Evolutionary conservation across 2,797 vertebrate genomes (phyloP).

Genomic region (Melanotaenia parkinsoni): DNA sequence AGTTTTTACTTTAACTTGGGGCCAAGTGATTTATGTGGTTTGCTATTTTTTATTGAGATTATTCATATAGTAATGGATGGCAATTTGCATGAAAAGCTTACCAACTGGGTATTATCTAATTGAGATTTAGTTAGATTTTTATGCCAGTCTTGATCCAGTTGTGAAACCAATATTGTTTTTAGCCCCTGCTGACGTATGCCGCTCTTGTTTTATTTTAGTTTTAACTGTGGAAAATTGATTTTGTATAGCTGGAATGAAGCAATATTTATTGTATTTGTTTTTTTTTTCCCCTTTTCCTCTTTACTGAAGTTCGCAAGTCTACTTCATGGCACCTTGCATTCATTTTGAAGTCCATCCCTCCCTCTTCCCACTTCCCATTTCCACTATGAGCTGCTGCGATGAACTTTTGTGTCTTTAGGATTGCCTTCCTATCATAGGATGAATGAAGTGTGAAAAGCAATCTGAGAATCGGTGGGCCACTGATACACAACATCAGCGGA

Average conservation of each 20-base stretch:
- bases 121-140: too few relatives aligned
- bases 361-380: conserved; percentile 40
- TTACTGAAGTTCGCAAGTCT: neutral
- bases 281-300: neutral
- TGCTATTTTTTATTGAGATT: too few relatives aligned
- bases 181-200: too few relatives aligned
- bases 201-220: neutral
- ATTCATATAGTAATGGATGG: too few relatives aligned
- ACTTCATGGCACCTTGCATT: conserved; percentile 28
- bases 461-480: conserved; percentile 66
- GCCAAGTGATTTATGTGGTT: neutral
- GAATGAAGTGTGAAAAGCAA: conserved; percentile 84
- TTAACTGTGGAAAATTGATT: neutral
- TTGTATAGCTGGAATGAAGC: neutral
- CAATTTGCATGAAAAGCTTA: too few relatives aligned
- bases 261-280: neutral
- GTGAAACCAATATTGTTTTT: too few relatives aligned
- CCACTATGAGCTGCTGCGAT: conserved; percentile 42
- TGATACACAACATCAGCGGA: conserved; percentile 71
- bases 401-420: conserved; percentile 75
- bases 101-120: too few relatives aligned
- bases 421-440: conserved; percentile 80
- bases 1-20: neutral
- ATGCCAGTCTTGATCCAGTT: too few relatives aligned
- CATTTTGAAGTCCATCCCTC: conserved; percentile 24